Evolutionary conservation across 2,888 invertebrate species (phyloP), one percentile per base, ranked within the genome.

Genomic region (Heliconius sara): DNA sequence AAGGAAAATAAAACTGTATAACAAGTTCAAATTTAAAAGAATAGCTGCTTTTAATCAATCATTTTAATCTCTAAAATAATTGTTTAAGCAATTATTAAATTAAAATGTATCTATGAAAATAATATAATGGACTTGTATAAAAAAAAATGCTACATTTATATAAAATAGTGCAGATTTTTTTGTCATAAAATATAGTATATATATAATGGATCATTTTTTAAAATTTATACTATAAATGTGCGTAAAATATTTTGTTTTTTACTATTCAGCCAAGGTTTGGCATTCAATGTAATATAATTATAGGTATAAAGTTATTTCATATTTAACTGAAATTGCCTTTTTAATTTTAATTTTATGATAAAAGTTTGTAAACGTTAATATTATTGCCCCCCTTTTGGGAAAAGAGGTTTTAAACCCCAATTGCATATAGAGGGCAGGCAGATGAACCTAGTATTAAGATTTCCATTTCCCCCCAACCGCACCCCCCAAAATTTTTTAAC

Each of bases 221-320:
- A 13, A 13, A 52, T 7, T 34, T 57, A 57, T 34, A 52, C 34
- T 77, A 47, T 70, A 79, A 47, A 78, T 79, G 77, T 77, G 81
- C 63, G 76, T 68, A 71, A 72, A 63, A 80, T 75, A 76, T 60
- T 60, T 60, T 10, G 30, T 16, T 22, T 63, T 27, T 27, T 27
- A 27, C n/a, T n/a, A n/a, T n/a, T 65, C 65, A 65, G 6, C 25
- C 25, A 65, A 27, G 16, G 27, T 65, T 12, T 63, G n/a, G 63
- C 63, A 63, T 25, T 63, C 25, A 63, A 27, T 63, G 13, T 65
- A 27, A 13, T 63, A 60, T 25, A 63, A 25, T 63, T 63, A 12
- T 63, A 5, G 25, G 60, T 60, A 10, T 6, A 60, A 16, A 52
- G 16, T 52, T 52, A 12, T 10, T 60, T 60, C 7, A n/a, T n/a